Percentiles rank a stretch among this genome's conserved stretches.
Conservation (phyloP, 1,140 invertebrate species). For the Trichomalopsis sarcophagae region DNA sequence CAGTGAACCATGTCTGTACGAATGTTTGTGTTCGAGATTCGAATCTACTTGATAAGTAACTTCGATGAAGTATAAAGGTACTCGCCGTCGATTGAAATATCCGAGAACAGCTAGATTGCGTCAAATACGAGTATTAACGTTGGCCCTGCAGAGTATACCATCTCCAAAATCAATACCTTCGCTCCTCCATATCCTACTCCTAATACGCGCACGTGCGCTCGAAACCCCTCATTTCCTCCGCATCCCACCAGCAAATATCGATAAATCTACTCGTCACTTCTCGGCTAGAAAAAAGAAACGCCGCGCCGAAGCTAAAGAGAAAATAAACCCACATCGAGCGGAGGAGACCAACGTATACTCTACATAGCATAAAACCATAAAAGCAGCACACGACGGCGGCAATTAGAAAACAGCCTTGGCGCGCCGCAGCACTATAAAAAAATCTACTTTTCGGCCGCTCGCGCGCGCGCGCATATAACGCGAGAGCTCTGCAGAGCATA, state of each 20-base stretch:
- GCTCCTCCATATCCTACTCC: not conserved
- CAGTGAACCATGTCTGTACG: no score
- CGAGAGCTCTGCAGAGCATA: not conserved
- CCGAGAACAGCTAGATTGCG: not conserved
- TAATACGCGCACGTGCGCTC: not conserved
- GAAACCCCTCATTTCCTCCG: slow-evolving; percentile 1
- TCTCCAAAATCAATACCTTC: not conserved
- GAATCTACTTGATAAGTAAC: not conserved
- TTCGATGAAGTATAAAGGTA: not conserved
- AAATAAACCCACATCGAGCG: not conserved
- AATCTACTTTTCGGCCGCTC: not conserved
- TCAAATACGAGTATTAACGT: not conserved
- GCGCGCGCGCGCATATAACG: not conserved
- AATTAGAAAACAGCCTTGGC: slow-evolving; percentile 42
- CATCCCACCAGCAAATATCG: not conserved
- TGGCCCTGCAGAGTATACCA: not conserved
- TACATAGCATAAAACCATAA: slow-evolving; percentile 15
- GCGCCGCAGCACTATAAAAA: slow-evolving; percentile 1
- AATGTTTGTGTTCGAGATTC: no score
- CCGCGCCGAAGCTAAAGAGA: not conserved
- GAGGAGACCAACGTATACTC: not conserved
- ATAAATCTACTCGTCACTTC: slow-evolving; percentile 45
- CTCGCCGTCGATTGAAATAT: no score
- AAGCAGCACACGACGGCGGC: slow-evolving; percentile 12
- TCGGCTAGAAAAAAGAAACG: not conserved